Percentiles rank a stretch among this genome's conserved stretches.
Conservation (phyloP, 2,888 invertebrate genomes). For the Euspilapteryx auroguttella region DNA sequence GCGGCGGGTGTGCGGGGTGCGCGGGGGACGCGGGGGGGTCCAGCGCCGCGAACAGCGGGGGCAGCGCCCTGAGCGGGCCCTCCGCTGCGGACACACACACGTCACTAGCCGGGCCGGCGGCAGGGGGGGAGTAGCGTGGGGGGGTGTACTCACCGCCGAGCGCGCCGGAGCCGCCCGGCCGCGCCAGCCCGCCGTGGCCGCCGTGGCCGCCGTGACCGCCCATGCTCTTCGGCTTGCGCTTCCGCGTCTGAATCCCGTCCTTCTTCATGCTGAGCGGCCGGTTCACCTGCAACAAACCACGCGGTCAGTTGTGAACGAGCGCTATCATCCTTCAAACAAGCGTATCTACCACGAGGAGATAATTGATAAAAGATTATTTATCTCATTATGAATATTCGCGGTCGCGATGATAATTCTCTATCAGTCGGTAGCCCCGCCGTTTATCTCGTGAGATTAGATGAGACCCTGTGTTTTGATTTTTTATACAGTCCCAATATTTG, state of each 20-base stretch:
- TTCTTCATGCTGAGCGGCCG: conserved; percentile 98
- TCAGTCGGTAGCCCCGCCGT: conserved; percentile 56
- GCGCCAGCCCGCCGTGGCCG: conserved; percentile 23
- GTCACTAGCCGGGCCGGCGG: no score
- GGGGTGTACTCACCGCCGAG: conserved; percentile 28
- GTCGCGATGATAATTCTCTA: conserved; percentile 55
- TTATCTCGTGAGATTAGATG: conserved; percentile 59
- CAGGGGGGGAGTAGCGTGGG: neutral
- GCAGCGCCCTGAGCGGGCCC: conserved; percentile 46
- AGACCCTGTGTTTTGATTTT: conserved; percentile 59
- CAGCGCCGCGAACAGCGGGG: conserved; percentile 49
- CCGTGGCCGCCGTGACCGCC: conserved; percentile 37
- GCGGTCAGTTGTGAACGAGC: conserved; percentile 37
- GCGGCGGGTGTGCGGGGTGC: conserved; percentile 21
- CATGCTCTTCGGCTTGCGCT: conserved; percentile 84
- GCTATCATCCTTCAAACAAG: conserved; percentile 58
- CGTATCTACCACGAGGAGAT: conserved; percentile 52
- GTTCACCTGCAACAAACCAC: conserved; percentile 70
- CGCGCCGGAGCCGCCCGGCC: conserved; percentile 18
- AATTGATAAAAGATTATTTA: conserved; percentile 62
- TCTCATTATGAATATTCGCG: conserved; percentile 60
- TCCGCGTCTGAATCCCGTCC: conserved; percentile 96
- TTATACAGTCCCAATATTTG: conserved; percentile 54
- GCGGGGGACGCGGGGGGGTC: conserved; percentile 16
- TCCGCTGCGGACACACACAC: conserved; percentile 35